These are phyloP conservation scores for Hyppa rectilinea DNA, from an alignment of 2,888 invertebrate species.

Conservation along the genomic window DNA sequence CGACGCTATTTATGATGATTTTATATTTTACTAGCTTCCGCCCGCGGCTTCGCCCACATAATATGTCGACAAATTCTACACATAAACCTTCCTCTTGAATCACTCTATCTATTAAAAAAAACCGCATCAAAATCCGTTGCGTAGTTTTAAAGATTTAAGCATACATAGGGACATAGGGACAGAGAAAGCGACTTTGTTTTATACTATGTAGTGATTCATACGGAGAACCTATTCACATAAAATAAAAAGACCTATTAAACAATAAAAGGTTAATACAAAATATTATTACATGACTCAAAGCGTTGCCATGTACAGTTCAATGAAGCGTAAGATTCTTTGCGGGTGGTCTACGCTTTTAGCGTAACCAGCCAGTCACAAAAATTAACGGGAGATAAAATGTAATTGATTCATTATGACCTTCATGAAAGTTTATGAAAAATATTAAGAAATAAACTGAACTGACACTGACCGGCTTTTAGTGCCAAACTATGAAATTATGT, in stretches of 20 bases:
- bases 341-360: constrained; percentile 39
- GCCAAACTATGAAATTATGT: constrained; percentile 7
- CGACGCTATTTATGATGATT: not conserved
- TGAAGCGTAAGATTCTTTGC: constrained; percentile 24
- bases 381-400: constrained; percentile 14
- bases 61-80: too few relatives aligned
- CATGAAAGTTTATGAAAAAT: not conserved
- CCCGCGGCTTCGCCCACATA: too few relatives aligned
- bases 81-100: too few relatives aligned
- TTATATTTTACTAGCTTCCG: not conserved
- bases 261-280: constrained; percentile 18
- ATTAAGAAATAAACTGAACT: not conserved
- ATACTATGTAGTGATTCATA: too few relatives aligned
- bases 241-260: not conserved
- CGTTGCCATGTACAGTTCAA: constrained; percentile 6
- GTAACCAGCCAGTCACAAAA: constrained; percentile 24
- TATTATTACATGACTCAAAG: constrained; percentile 32
- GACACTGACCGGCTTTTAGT: not conserved
- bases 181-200: too few relatives aligned
- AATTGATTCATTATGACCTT: not conserved
- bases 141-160: too few relatives aligned
- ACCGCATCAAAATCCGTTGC: too few relatives aligned
- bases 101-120: too few relatives aligned
- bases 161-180: too few relatives aligned
- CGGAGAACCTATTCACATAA: not conserved